These are phyloP conservation scores for Calephelis perditalis DNA, from an alignment of 2,888 invertebrate genomes.

Conservation along the genomic window DNA sequence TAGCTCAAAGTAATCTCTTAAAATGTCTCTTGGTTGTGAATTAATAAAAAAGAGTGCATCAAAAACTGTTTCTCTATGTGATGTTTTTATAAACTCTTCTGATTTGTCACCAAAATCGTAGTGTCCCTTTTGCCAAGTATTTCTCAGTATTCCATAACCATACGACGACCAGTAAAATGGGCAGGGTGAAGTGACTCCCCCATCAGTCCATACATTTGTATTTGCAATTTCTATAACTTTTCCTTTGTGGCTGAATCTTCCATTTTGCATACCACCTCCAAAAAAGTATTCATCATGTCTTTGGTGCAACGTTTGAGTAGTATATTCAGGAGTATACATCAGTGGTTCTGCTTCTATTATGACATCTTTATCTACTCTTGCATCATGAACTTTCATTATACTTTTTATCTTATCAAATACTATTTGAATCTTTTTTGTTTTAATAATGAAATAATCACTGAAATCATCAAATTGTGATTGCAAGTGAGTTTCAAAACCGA, in stretches of 20 bases:
- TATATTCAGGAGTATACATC: constrained; percentile 41
- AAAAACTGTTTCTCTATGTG: constrained; percentile 46
- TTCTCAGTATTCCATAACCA: constrained; percentile 62
- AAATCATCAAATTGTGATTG: constrained; percentile 43
- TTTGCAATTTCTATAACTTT: constrained; percentile 54
- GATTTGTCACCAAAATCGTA: constrained; percentile 55
- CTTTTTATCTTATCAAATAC: constrained; percentile 50
- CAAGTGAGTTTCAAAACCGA: constrained; percentile 46
- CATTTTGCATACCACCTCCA: constrained; percentile 71
- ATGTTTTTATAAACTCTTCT: constrained; percentile 36
- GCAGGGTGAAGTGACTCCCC: constrained; percentile 61
- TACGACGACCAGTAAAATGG: constrained; percentile 67
- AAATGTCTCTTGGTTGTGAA: constrained; percentile 45
- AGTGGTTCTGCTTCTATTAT: constrained; percentile 49
- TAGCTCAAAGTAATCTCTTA: constrained; percentile 62
- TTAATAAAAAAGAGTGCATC: constrained; percentile 65
- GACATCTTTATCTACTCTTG: constrained; percentile 48
- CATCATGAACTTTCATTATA: constrained; percentile 50
- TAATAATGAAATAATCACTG: constrained; percentile 40
- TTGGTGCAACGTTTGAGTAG: constrained; percentile 45
- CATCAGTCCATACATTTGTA: constrained; percentile 58
- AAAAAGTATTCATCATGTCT: constrained; percentile 54
- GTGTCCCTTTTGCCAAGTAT: constrained; percentile 60
- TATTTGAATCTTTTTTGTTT: constrained; percentile 51
- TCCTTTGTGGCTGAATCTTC: constrained; percentile 63